A percentile compares a stretch with the other conserved stretches of the same genome.
These are phyloP conservation scores for Pluvialis apricaria DNA, from an alignment of 2,113 vertebrate genomes.

Conservation along the genomic window DNA sequence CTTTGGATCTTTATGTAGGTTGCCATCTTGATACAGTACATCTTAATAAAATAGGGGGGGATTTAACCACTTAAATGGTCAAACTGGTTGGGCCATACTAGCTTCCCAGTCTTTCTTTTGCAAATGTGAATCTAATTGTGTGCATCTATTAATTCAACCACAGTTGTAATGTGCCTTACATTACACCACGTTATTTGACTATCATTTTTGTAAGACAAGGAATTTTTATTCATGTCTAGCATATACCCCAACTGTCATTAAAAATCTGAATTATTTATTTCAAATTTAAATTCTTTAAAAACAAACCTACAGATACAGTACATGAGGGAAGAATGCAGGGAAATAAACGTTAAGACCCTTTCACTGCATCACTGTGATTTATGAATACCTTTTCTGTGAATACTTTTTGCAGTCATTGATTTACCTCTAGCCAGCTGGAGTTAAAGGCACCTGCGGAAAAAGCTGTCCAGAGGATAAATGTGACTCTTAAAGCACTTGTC, in stretches of 20 bases:
- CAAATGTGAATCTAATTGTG: not conserved
- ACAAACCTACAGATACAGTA: not conserved
- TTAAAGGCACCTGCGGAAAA: not conserved
- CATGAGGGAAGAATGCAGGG: not conserved
- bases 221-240: not conserved
- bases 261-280: not conserved
- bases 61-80: not conserved
- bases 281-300: not conserved
- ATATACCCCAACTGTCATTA: not conserved
- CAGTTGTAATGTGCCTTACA: not conserved
- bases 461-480: not conserved
- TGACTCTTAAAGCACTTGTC: not conserved
- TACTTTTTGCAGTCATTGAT: not conserved
- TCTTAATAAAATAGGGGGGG: not conserved
- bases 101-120: not conserved
- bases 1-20: not conserved
- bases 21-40: not conserved
- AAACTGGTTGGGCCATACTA: not conserved
- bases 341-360: not conserved
- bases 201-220: not conserved
- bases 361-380: not conserved
- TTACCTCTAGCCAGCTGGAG: not conserved
- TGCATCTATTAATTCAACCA: not conserved
- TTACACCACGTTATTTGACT: not conserved
- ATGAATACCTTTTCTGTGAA: not conserved